Evolutionary conservation across 2,113 vertebrate species (phyloP).

Genomic region (Tursiops truncatus): DNA sequence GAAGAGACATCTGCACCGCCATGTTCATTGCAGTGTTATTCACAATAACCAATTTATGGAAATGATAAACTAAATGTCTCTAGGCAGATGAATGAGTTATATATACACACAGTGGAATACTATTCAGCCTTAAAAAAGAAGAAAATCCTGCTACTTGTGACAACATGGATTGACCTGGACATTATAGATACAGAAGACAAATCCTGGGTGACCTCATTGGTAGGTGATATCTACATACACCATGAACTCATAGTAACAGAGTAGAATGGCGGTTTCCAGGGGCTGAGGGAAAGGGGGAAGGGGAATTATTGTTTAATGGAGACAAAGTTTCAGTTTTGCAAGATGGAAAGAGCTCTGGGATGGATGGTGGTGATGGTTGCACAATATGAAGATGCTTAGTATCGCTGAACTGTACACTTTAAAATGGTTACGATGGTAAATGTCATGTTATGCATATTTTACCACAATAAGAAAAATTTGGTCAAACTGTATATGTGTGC

Average conservation of each 20-base stretch:
- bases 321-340: neutral
- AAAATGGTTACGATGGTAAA: neutral
- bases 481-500: neutral
- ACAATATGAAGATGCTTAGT: neutral
- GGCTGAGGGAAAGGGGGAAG: neutral
- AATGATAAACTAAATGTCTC: too few relatives aligned
- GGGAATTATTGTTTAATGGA: neutral
- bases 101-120: too few relatives aligned
- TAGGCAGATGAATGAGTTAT: too few relatives aligned
- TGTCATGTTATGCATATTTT: neutral
- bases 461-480: neutral
- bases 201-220: neutral
- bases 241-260: neutral
- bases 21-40: too few relatives aligned
- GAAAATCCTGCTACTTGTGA: neutral
- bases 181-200: neutral
- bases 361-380: neutral
- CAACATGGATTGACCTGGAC: neutral
- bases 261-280: neutral
- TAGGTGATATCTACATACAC: neutral
- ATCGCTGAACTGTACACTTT: neutral
- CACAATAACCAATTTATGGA: too few relatives aligned
- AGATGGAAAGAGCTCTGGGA: neutral
- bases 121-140: neutral
- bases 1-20: too few relatives aligned